Base-by-base conservation (phyloP, 2,113 vertebrate genomes). In the Gambusia affinis region DNA sequence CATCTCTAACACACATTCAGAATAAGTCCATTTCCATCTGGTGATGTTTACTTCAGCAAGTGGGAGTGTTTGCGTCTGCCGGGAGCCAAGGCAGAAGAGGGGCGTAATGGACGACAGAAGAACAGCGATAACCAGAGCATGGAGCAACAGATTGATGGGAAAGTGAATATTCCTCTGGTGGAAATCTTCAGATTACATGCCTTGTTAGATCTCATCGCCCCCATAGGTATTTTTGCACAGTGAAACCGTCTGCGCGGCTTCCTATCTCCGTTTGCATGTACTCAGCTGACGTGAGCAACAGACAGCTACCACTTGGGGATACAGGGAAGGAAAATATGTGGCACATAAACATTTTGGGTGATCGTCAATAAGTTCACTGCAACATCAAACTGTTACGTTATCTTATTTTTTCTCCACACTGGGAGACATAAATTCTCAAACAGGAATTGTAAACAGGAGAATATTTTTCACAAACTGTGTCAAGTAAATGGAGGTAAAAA, bases 81-180 rank as follows among this genome's bases (percentile, higher is more conserved):
- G 60, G 61, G 29, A 74, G 71, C 3, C 7, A 19, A 75, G 74
- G 75, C 65, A 66, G 69, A 62, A 22, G 75, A 67, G 74, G 44
- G 60, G 70, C 67, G 67, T 27, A 29, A 72, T 63, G 67, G 76
- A 80, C 8, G 57, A 47, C 65, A 42, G 78, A 83, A 72, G 68
- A 78, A 70, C 30, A 14, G 65, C 17, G 79, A 84, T 81, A 83
- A 80, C 39, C 61, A 51, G 82, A 73, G 70, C 84, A 81, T n/a
- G 72, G 47, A 81, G 79, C 71, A 76, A 70, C 77, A 86, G 80
- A 82, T 75, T 80, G 87, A 91, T 79, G 74, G 82, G 76, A 60
- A 86, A 90, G 79, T 85, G 85, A 89, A 86, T 85, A 86, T 87
- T 90, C 86, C 84, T 89, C 72, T 81, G 84, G 85, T 87, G 67